Evolutionary conservation across 2,888 invertebrate genomes (phyloP).

Genomic region (Leptopilina drosophilae): DNA sequence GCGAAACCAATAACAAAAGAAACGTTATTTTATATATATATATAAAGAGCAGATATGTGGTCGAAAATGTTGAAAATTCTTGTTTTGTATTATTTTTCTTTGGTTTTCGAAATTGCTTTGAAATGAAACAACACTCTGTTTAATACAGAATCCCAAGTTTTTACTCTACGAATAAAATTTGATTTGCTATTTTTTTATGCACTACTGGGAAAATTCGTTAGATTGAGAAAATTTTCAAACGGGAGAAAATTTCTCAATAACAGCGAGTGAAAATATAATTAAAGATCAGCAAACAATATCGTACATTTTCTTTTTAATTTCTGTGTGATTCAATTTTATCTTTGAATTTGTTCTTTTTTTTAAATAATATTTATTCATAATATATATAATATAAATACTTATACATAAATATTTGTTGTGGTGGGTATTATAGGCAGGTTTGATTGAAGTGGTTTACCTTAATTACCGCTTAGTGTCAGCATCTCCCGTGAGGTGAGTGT

Average conservation of each 20-base stretch:
- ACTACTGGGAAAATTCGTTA: neutral
- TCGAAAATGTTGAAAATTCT: slow-evolving; percentile 11
- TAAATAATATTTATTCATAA: no score
- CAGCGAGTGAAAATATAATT: neutral
- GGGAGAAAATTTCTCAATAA: neutral
- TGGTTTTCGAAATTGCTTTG: slow-evolving; percentile 11
- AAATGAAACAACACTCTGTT: slow-evolving; percentile 12
- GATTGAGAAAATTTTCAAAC: neutral
- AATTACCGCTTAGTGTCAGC: no score
- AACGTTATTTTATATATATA: no score
- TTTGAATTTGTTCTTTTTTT: no score
- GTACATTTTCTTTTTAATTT: no score
- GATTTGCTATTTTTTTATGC: neutral
- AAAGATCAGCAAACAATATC: neutral
- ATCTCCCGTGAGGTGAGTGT: no score
- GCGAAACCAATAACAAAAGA: neutral
- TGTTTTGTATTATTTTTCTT: slow-evolving; percentile 4
- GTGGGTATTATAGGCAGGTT: no score
- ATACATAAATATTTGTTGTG: no score
- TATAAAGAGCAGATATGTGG: neutral
- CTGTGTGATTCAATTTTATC: no score
- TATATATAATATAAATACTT: no score
- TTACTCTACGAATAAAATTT: neutral
- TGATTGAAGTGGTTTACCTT: no score
- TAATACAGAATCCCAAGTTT: neutral